A percentile compares a stretch with the other conserved stretches of the same genome.
These are phyloP conservation scores for Hoplostethus atlanticus DNA, from an alignment of 2,797 vertebrate species.

Conservation along the genomic window DNA sequence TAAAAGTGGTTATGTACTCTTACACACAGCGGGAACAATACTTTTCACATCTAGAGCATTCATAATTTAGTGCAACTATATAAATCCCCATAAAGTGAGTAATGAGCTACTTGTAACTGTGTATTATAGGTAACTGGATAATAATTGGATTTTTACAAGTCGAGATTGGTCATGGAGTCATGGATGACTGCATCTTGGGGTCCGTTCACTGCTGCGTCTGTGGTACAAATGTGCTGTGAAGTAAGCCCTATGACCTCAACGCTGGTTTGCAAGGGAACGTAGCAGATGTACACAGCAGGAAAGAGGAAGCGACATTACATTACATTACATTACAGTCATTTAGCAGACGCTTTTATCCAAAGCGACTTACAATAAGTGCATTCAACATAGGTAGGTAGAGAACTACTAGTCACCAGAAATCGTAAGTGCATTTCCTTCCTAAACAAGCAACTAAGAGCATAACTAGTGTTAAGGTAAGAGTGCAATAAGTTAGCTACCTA, in stretches of 20 bases:
- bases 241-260: neutral
- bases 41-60: slow-evolving; percentile 23
- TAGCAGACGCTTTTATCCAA: no score
- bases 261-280: slow-evolving; percentile 17
- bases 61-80: slow-evolving; percentile 16
- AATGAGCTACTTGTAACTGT: slow-evolving; percentile 31
- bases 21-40: slow-evolving; percentile 19
- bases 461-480: no score
- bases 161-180: slow-evolving; percentile 17
- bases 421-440: no score
- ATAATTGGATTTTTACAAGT: slow-evolving; percentile 28
- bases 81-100: slow-evolving; percentile 29
- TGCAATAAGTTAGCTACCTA: no score
- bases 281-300: neutral
- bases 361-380: no score
- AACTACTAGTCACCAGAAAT: no score
- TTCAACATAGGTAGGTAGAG: no score
- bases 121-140: slow-evolving; percentile 5
- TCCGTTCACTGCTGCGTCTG: slow-evolving; percentile 10
- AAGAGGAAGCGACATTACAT: neutral
- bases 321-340: no score
- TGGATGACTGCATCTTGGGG: neutral
- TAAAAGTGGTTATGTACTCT: slow-evolving; percentile 48
- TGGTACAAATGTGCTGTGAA: slow-evolving; percentile 25
- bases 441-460: no score